Evolutionary conservation across 2,888 invertebrate species (phyloP).

Genomic region (Volucella bombylans): DNA sequence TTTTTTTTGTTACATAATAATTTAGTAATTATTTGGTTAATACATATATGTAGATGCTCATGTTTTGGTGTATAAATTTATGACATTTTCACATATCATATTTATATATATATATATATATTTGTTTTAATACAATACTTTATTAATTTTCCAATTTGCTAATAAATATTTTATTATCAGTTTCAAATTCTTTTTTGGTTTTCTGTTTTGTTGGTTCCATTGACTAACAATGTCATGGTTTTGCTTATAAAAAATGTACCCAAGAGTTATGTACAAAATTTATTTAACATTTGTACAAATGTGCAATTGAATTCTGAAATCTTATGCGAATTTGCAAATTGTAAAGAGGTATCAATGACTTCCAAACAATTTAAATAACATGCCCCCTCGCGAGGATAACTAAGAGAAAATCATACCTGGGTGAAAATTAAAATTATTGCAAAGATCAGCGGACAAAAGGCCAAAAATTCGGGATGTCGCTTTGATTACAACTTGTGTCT

Average conservation of each 20-base stretch:
- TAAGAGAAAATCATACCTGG: not conserved
- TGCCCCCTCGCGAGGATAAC: too few relatives aligned
- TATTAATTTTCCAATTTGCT: conserved; percentile 13
- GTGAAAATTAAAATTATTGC: too few relatives aligned
- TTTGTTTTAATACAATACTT: conserved; percentile 14
- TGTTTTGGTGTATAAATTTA: conserved; percentile 7
- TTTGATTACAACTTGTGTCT: too few relatives aligned
- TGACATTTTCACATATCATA: not conserved
- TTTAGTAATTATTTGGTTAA: conserved; percentile 19
- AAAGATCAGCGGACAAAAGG: too few relatives aligned
- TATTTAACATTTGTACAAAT: conserved; percentile 8
- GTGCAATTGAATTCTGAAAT: not conserved
- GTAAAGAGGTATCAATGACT: too few relatives aligned
- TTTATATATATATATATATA: conserved; percentile 4
- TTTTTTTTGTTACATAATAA: conserved; percentile 23
- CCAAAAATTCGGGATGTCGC: too few relatives aligned
- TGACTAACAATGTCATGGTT: conserved; percentile 10
- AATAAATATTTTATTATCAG: conserved; percentile 18
- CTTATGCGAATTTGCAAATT: too few relatives aligned
- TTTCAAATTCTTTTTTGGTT: conserved; percentile 10
- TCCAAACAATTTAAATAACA: too few relatives aligned
- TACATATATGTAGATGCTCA: conserved; percentile 11
- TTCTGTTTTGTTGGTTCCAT: not conserved
- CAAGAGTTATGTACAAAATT: conserved; percentile 47
- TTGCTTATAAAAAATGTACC: conserved; percentile 13